Evolutionary conservation across 2,797 vertebrate species (phyloP).

Genomic region (Champsocephalus gunnari): DNA sequence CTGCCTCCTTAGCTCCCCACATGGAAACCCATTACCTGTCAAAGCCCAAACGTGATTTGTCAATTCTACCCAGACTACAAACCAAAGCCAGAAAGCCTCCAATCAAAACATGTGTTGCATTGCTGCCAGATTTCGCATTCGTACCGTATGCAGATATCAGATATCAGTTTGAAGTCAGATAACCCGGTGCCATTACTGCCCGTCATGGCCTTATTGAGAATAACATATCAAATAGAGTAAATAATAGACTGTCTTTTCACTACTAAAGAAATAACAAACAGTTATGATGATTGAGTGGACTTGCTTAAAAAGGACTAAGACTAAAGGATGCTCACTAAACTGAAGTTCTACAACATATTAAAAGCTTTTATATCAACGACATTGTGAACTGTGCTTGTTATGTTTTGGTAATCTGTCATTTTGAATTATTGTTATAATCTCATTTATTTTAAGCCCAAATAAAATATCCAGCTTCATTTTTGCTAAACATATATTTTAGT

Average conservation of each 20-base stretch:
- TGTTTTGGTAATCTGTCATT: not conserved
- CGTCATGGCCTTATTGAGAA: not conserved
- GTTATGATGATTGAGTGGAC: not conserved
- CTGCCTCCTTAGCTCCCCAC: no score
- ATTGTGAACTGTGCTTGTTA: not conserved
- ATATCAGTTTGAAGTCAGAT: not conserved
- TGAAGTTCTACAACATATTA: slow-evolving; percentile 7
- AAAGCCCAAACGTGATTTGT: no score
- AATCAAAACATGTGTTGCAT: no score
- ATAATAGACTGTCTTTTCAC: not conserved
- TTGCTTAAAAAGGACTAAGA: no score
- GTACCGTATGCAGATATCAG: no score
- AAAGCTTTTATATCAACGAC: not conserved
- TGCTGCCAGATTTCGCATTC: no score
- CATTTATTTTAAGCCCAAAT: not conserved
- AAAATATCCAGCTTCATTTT: not conserved
- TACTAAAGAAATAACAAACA: not conserved
- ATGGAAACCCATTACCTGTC: no score
- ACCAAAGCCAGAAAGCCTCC: no score
- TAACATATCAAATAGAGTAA: not conserved
- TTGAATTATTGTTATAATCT: not conserved
- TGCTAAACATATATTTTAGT: slow-evolving; percentile 14
- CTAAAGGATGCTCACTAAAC: not conserved
- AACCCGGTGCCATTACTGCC: not conserved
- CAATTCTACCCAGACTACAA: no score